Percentiles rank a stretch among this genome's conserved stretches.
These are phyloP conservation scores for Camelus bactrianus DNA, from an alignment of 2,113 vertebrate species.

Conservation along the genomic window DNA sequence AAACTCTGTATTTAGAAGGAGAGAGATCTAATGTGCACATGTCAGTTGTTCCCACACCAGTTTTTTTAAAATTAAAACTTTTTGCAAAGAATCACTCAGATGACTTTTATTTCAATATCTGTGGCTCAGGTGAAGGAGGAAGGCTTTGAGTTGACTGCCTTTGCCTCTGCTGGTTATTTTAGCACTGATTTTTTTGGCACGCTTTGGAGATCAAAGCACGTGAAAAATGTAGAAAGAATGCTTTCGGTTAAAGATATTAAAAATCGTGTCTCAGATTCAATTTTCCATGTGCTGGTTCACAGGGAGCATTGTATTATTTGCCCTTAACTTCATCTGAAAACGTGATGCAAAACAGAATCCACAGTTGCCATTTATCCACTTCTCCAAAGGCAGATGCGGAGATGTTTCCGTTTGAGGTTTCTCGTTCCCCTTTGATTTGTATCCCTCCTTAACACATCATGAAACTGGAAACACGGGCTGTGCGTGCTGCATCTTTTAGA, in stretches of 20 bases:
- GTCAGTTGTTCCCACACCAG: background rate
- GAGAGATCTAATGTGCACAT: background rate
- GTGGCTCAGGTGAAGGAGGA: background rate
- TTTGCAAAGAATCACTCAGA: background rate
- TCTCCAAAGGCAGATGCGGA: background rate
- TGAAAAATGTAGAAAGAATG: background rate
- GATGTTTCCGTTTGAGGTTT: background rate
- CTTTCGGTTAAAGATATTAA: background rate
- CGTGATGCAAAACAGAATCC: background rate
- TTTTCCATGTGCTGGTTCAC: background rate
- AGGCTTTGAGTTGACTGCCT: background rate
- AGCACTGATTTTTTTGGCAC: background rate
- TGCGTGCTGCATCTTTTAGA: background rate
- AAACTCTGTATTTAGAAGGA: background rate
- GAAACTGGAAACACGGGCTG: background rate
- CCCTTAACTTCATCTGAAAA: conserved; percentile 51
- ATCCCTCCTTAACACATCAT: background rate
- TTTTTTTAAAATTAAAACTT: background rate
- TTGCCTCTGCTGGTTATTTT: background rate
- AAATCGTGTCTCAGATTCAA: background rate
- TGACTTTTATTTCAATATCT: background rate
- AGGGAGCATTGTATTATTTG: background rate
- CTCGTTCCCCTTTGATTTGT: background rate
- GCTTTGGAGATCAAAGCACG: conserved; percentile 21
- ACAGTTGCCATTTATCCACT: background rate